These are phyloP conservation scores for Venustoraphidia nigricollis DNA, from an alignment of 2,888 invertebrate species.

Conservation along the genomic window DNA sequence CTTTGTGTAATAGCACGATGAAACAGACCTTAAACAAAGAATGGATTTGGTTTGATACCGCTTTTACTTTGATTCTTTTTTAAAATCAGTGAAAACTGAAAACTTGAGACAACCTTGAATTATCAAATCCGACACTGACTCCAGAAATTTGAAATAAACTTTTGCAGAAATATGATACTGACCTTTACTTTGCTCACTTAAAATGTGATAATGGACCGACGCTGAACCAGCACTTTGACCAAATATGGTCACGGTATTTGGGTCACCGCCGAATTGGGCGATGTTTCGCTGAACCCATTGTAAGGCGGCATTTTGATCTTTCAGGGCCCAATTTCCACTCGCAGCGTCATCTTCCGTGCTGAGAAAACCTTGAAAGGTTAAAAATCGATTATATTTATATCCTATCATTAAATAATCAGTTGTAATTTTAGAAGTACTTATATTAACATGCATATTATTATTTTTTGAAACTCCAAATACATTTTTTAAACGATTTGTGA, in stretches of 20 bases:
- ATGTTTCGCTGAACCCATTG: conserved; percentile 32
- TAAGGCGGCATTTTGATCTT: conserved; percentile 31
- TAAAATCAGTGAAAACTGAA: no score
- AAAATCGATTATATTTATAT: no score
- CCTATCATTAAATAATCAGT: no score
- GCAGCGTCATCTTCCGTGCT: conserved; percentile 29
- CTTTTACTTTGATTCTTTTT: no score
- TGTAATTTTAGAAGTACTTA: no score
- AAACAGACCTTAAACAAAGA: conserved; percentile 23
- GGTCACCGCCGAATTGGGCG: conserved; percentile 28
- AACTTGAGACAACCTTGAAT: no score
- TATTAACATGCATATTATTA: no score
- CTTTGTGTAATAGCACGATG: conserved; percentile 31
- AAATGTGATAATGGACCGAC: conserved; percentile 30
- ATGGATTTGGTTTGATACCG: no score
- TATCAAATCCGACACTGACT: no score
- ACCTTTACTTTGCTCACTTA: conserved; percentile 28
- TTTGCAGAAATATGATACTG: not conserved
- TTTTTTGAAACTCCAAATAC: no score
- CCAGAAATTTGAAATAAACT: no score
- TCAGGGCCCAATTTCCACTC: conserved; percentile 33
- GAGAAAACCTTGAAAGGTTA: conserved; percentile 23
- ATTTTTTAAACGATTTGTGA: no score
- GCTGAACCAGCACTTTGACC: conserved; percentile 33
- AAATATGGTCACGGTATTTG: conserved; percentile 28